These are phyloP conservation scores for Mya arenaria DNA, from an alignment of 1,140 invertebrate species.

Conservation along the genomic window DNA sequence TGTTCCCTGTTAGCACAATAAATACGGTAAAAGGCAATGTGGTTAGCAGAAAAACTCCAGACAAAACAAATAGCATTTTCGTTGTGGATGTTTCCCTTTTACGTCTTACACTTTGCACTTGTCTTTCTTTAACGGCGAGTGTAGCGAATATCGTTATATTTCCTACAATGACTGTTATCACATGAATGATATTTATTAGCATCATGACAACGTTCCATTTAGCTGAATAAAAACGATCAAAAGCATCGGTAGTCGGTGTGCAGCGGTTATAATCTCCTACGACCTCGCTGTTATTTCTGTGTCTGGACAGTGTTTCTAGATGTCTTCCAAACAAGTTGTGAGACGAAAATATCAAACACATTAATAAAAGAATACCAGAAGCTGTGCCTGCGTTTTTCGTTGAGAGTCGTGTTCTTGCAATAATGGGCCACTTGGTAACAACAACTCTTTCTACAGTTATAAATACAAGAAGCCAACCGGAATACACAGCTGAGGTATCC, in stretches of 20 bases:
- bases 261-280: neutral
- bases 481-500: neutral
- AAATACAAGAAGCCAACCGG: slow-evolving; percentile 17
- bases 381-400: neutral
- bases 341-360: neutral
- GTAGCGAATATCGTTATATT: neutral
- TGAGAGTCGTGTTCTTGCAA: neutral
- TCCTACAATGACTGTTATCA: neutral
- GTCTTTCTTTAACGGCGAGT: neutral
- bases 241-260: neutral
- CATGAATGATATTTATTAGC: neutral
- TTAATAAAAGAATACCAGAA: neutral
- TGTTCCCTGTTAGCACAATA: neutral
- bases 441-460: slow-evolving; percentile 10
- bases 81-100: neutral
- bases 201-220: neutral
- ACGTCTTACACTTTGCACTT: neutral
- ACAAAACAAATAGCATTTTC: neutral
- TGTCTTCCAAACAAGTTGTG: neutral
- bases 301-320: neutral
- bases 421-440: neutral
- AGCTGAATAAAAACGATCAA: neutral
- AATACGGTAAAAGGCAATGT: neutral
- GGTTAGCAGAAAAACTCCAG: neutral
- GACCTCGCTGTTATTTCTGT: neutral